Percentiles rank a stretch among this genome's conserved stretches.
Conservation (phyloP, 2,797 vertebrate species). For the Caiman crocodilus region DNA sequence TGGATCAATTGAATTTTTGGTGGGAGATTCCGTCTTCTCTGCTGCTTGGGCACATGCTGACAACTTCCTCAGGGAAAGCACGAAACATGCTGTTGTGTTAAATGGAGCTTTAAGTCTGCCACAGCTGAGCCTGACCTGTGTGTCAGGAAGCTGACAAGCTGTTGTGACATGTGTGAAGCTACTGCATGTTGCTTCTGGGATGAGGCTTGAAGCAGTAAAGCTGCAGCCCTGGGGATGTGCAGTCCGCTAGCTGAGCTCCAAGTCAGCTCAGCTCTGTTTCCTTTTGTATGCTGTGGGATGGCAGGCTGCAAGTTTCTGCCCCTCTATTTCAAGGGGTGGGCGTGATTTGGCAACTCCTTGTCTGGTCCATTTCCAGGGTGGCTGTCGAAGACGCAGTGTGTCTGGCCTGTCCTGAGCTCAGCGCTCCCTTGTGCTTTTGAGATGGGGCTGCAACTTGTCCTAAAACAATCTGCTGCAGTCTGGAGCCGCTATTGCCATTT, state of each 20-base stretch:
- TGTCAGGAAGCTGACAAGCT: background rate
- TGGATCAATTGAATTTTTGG: background rate
- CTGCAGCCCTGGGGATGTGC: background rate
- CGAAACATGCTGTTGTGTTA: background rate
- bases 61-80: background rate
- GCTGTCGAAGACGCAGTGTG: background rate
- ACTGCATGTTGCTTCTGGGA: background rate
- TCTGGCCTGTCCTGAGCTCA: background rate
- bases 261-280: background rate
- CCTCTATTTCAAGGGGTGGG: background rate
- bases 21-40: background rate
- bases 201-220: background rate
- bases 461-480: background rate
- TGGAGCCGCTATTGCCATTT: background rate
- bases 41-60: background rate
- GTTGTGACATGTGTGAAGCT: background rate
- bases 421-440: background rate
- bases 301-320: background rate
- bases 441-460: constrained; percentile 13
- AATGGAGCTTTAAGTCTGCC: background rate
- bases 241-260: too few species aligned
- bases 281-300: background rate
- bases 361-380: constrained; percentile 5
- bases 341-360: background rate
- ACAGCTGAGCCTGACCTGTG: background rate